phyloP scores from a whole-genome alignment of 2,113 vertebrate species.

The Pachypanchax playfairii region DNA sequence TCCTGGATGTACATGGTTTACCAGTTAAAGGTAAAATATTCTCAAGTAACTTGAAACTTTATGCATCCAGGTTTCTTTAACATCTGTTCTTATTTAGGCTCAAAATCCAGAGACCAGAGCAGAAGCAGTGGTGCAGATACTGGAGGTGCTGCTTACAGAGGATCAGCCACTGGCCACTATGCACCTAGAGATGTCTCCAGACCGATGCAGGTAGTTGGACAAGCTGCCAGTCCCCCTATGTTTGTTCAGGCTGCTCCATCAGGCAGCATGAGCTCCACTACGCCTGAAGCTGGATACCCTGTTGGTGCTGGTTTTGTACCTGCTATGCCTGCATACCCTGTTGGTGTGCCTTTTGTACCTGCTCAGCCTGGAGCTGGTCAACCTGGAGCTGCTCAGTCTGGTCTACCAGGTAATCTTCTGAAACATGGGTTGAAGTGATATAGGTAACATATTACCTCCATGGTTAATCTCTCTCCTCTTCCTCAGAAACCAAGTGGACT shows the following conservation, averaged over 20 bases:
- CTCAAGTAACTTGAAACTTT: too few species aligned
- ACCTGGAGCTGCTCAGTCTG: not conserved
- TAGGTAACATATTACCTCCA: too few species aligned
- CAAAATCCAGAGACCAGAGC: not conserved
- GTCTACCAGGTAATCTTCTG: not conserved
- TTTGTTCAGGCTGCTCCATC: not conserved
- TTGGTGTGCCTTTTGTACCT: too few species aligned
- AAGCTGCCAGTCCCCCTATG: not conserved
- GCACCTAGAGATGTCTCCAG: not conserved
- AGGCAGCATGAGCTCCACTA: not conserved
- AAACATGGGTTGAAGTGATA: too few species aligned
- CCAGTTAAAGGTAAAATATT: conserved; percentile 20
- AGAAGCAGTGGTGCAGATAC: not conserved
- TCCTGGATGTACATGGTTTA: not conserved
- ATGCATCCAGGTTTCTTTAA: too few species aligned
- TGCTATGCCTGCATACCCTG: not conserved
- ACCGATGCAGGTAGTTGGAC: not conserved
- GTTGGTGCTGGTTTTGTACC: not conserved
- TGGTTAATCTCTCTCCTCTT: too few species aligned
- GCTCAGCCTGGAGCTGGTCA: too few species aligned
- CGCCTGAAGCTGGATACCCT: not conserved
- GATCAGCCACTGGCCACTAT: not conserved
- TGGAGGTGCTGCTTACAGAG: not conserved
- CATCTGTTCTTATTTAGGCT: not conserved
- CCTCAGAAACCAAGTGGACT: not conserved